Base-by-base conservation (phyloP, 2,888 invertebrate genomes). In the Xestobium rufovillosum region DNA sequence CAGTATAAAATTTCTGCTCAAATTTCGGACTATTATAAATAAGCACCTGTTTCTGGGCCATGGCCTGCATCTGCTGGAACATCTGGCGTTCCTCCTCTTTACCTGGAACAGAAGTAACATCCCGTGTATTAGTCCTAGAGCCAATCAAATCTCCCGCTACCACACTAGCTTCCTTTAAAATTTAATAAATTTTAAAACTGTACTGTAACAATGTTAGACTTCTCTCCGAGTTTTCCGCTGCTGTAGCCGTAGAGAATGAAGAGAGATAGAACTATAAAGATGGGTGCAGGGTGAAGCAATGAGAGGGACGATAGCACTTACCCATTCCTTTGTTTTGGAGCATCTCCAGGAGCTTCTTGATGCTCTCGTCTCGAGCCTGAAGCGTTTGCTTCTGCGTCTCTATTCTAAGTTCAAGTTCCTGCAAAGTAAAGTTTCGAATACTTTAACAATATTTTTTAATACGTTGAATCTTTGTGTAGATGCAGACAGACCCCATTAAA, bases 361-460 rank as follows among this genome's bases (percentile, higher is more conserved):
- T 96, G 68, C 94, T 95, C 62, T 96, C 96, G 69, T 97, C 96
- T 55, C 96, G 76, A 31, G 96, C 92, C 61, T 87, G 85, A 50
- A 97, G 73, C 29, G 96, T 97, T 71, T 96, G 95, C 68, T 96
- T 96, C 70, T 97, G 96, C 17, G 95, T 94, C 68, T 96, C 96
- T 60, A 95, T 91, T 56, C 96, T 80, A 59, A 96, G 73, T 69
- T 96, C 96, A 68, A 96, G 73, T 71, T 96, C 95, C 83, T 90
- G 73, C 39, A 71, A 63, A 19, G n/a, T n/a, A 19, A 8, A 8
- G 23, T n/a, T 19, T 19, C n/a, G 23, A n/a, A n/a, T n/a, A n/a
- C n/a, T n/a, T n/a, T n/a, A n/a, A n/a, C n/a, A n/a, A n/a, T n/a
- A n/a, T n/a, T n/a, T n/a, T n/a, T n/a, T n/a, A n/a, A n/a, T n/a